Evolutionary conservation across 2,113 vertebrate genomes (phyloP), one percentile per base, ranked within the genome.

Genomic region (Pedetes capensis): DNA sequence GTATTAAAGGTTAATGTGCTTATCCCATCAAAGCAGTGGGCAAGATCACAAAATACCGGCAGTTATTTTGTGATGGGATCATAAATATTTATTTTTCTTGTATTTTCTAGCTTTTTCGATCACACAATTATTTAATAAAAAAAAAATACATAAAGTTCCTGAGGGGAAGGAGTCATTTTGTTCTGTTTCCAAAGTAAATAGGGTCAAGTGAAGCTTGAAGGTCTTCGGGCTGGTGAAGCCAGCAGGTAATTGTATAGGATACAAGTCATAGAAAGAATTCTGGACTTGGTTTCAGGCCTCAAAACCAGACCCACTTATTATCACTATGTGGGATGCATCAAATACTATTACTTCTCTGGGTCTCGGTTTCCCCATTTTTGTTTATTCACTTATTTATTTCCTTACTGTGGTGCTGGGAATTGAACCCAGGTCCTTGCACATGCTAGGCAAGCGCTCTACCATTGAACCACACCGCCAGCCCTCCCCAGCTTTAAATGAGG

Each of bases 161-260:
- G 9, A 3, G 8, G 23, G 20, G 47, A 23, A 44, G 37, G 12
- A 17, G 18, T 13, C 34, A 17, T 74, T 79, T 81, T 51, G 61
- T 49, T 84, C 84, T 87, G 20, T 66, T 72, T 81, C 72, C 69
- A 29, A 34, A 53, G 27, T 78, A 27, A 84, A 37, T 64, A 32
- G 34, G 42, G 14, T 37, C 47, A 16, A 6, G 1, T 44, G 27
- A 39, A 87, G 18, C 47, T 72, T 66, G 51, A 11, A 79, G 42
- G 25, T 76, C 47, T 11, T n/a, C 14, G 20, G 14, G 10, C 3
- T 25, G 10, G 11, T n/a, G 11, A 42, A 53, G 22, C 27, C 6
- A 0, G 1, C 42, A 34, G 37, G 10, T 39, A 8, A 2, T 1
- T 17, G 29, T 0, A 16, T 5, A 14, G 18, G 3, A 64, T 53